Conservation (phyloP, 2,113 vertebrate species). For the Carassius gibelio region DNA sequence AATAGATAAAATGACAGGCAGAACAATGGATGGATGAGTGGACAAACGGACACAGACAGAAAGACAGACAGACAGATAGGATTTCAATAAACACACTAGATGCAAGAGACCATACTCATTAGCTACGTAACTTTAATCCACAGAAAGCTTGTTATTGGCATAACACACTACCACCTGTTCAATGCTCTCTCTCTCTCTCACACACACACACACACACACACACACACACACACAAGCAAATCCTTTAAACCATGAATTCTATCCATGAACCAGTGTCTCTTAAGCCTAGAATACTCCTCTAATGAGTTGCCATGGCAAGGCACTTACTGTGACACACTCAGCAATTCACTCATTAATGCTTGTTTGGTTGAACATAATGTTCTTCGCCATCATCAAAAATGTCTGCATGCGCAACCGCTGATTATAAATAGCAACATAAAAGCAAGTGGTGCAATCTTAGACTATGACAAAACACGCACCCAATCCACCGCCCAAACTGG, state of each 20-base stretch:
- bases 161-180: neutral
- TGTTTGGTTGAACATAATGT: conserved; percentile 65
- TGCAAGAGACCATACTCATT: neutral
- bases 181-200: neutral
- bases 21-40: neutral
- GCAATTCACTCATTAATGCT: conserved; percentile 48
- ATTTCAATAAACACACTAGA: conserved; percentile 21
- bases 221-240: neutral
- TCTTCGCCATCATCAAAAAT: conserved; percentile 68
- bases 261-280: conserved; percentile 23
- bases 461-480: conserved; percentile 79
- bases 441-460: conserved; percentile 80
- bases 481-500: conserved; percentile 78
- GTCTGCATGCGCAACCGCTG: conserved; percentile 70
- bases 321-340: conserved; percentile 27
- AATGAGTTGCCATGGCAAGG: conserved; percentile 39
- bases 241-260: conserved; percentile 10
- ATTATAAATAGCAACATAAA: conserved; percentile 83
- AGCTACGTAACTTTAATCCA: conserved; percentile 24
- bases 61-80: neutral
- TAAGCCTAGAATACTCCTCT: neutral
- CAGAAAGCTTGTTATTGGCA: conserved; percentile 4
- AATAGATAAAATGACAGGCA: no score
- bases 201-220: neutral
- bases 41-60: neutral